Conservation (phyloP, 92 coral and sea anemone species). For the Palythoa grandiflora region DNA sequence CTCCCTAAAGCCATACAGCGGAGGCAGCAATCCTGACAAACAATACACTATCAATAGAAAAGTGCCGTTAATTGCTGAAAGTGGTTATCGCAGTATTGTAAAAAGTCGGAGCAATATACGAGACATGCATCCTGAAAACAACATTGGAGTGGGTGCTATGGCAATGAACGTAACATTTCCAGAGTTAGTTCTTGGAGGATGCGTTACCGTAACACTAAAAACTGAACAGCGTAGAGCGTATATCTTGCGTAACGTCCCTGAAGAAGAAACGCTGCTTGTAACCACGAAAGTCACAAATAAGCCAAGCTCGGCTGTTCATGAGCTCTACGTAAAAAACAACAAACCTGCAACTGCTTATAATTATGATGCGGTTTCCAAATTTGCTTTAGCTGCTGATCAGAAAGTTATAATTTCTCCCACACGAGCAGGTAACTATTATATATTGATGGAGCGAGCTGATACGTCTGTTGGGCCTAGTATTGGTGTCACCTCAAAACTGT, state of each 20-base stretch:
- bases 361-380: constrained; percentile 65
- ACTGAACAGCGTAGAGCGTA: constrained; percentile 52
- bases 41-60: constrained; percentile 43
- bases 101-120: constrained; percentile 84
- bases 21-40: constrained; percentile 57
- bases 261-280: constrained; percentile 68
- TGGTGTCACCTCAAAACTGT: constrained; percentile 53
- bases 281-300: constrained; percentile 47
- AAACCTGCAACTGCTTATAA: constrained; percentile 78
- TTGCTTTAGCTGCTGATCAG: constrained; percentile 77
- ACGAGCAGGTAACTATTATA: constrained; percentile 64
- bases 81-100: constrained; percentile 72
- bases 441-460: constrained; percentile 65
- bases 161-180: constrained; percentile 72
- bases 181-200: constrained; percentile 61
- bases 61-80: constrained; percentile 65
- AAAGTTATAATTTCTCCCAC: constrained; percentile 66
- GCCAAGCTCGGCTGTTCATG: constrained; percentile 60
- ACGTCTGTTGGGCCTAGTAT: not conserved
- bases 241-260: constrained; percentile 64
- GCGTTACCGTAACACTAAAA: constrained; percentile 48
- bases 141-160: constrained; percentile 70
- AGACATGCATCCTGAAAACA: constrained; percentile 68
- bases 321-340: constrained; percentile 61
- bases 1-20: constrained; percentile 64